Evolutionary conservation across 2,113 vertebrate species (phyloP).

Genomic region (Nestor notabilis): DNA sequence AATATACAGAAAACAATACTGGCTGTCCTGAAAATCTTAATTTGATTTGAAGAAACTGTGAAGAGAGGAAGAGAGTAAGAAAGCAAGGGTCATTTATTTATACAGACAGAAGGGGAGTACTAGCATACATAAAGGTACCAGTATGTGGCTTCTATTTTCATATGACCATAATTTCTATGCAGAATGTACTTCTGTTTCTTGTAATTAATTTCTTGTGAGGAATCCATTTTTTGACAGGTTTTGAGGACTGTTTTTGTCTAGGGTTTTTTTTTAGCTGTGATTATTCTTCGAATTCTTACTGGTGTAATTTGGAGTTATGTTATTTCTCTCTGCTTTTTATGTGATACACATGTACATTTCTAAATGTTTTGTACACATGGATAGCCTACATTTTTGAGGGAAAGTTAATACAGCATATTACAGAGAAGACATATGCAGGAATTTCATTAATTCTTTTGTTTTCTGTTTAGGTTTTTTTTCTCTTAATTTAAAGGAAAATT

Average conservation of each 20-base stretch:
- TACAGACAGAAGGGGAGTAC: neutral
- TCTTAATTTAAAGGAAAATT: slow-evolving; percentile 69
- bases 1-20: neutral
- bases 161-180: neutral
- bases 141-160: neutral
- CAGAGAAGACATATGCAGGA: neutral
- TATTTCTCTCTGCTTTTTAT: neutral
- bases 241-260: neutral
- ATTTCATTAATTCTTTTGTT: slow-evolving; percentile 45
- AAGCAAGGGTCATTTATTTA: neutral
- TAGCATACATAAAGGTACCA: neutral
- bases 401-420: neutral
- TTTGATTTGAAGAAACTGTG: neutral
- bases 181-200: neutral
- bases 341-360: neutral
- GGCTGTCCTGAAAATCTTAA: neutral
- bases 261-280: neutral
- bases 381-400: neutral
- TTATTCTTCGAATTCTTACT: neutral
- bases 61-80: neutral
- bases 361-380: neutral
- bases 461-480: slow-evolving; percentile 25
- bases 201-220: neutral
- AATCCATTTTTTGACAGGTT: neutral
- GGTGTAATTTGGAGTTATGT: neutral